Evolutionary conservation across 2,797 vertebrate species (phyloP), one percentile per base, ranked within the genome.

Genomic region (Geotria australis): DNA sequence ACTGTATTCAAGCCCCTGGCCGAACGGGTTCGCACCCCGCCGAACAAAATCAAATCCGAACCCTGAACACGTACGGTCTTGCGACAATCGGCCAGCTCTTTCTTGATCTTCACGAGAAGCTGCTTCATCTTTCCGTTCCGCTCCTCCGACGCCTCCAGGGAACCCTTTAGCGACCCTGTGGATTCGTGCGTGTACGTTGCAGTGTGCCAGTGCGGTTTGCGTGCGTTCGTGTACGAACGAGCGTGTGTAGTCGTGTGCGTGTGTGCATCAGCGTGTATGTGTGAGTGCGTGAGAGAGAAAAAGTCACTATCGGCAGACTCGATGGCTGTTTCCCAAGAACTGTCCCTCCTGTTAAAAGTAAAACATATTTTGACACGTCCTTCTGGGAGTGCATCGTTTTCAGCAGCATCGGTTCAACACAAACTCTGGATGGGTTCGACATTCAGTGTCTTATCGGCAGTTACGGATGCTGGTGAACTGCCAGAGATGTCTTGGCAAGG

Each of bases 71-170:
- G 73, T 66, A 94, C 91, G 63, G 76, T 72, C 68, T 81, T 83
- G 64, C 84, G 94, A 60, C 78, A 70, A 65, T 96, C 85, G 8
- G 81, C 72, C 66, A 98, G 70, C 12, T 98, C 89, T 66, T 93
- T 94, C 65, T 86, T 95, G 47, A 81, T 81, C 69, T 89, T 94
- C 64, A 94, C 79, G 61, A 96, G 73, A 63, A 94, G 67, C 60
- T 93, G 85, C 70, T 93, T 95, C 66, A 91, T 84, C 71, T 80
- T 86, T 65, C 78, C 71, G 59, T 69, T 76, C 62, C 81, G 82
- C 64, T 91, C 88, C 63, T 85, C 81, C 57, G 70, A 71, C 58
- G 80, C 77, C 56, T 81, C 79, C 63, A 85, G 49, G 63, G 75
- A 74, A 59, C 72, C 72, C 64, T 83, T 85, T 61, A 93, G 71